Conservation (phyloP, 2,113 vertebrate species). For the Bujurquina vittata region DNA sequence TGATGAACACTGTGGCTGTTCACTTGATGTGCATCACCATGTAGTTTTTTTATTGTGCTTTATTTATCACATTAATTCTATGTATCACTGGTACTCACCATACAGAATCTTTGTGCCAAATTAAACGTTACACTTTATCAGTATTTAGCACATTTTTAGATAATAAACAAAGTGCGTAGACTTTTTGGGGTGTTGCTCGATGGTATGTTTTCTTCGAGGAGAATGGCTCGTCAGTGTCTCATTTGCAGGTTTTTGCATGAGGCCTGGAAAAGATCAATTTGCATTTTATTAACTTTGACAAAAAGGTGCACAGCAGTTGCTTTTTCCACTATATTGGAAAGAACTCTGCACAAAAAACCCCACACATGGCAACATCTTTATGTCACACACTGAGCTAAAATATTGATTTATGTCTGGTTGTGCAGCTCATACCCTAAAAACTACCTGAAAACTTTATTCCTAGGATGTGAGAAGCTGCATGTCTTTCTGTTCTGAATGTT, state of each 20-base stretch:
- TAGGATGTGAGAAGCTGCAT: background rate
- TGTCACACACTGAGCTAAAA: background rate
- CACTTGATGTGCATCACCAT: background rate
- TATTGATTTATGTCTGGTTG: background rate
- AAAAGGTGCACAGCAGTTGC: background rate
- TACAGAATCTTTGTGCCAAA: background rate
- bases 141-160: background rate
- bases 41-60: background rate
- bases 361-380: background rate
- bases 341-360: background rate
- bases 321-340: background rate
- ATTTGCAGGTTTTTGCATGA: conserved; percentile 22
- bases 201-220: background rate
- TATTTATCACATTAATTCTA: background rate
- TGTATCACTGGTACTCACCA: background rate
- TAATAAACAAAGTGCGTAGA: background rate
- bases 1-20: background rate
- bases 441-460: background rate
- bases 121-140: background rate
- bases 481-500: background rate
- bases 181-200: background rate
- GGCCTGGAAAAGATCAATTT: background rate
- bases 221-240: background rate
- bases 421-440: background rate
- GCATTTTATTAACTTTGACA: conserved; percentile 21